These are phyloP conservation scores for Xiphorhynchus elegans DNA, from an alignment of 2,113 vertebrate species.

Conservation along the genomic window DNA sequence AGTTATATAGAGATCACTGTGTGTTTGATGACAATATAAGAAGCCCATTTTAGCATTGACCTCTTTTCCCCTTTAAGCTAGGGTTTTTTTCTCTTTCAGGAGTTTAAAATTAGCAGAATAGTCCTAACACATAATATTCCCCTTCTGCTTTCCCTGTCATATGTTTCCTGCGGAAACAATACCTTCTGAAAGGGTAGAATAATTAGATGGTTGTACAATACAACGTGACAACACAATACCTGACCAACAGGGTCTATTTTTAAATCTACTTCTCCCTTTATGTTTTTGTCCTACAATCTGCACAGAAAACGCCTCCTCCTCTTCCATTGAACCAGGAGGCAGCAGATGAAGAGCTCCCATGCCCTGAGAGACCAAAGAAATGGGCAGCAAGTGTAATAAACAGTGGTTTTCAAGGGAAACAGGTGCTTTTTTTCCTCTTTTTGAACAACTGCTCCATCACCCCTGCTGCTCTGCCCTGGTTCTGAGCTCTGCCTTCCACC, in stretches of 20 bases:
- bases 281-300: background rate
- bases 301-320: background rate
- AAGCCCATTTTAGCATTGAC: background rate
- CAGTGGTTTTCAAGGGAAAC: constrained; percentile 32
- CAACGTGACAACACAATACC: background rate
- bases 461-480: background rate
- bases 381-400: constrained; percentile 22
- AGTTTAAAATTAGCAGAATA: background rate
- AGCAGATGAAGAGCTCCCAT: constrained; percentile 36
- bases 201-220: background rate
- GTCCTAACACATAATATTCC: background rate
- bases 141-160: background rate
- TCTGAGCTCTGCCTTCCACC: background rate
- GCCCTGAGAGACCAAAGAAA: constrained; percentile 8
- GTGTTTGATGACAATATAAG: background rate
- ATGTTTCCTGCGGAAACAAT: background rate
- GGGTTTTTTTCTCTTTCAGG: background rate
- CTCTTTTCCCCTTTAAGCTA: background rate
- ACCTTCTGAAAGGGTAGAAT: background rate
- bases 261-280: background rate
- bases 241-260: constrained; percentile 14
- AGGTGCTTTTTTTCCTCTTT: background rate
- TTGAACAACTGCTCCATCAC: background rate
- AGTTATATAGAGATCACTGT: background rate
- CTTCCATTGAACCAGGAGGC: constrained; percentile 7